Base-by-base conservation (phyloP, 2,797 vertebrate species). In the Danio choprae region DNA sequence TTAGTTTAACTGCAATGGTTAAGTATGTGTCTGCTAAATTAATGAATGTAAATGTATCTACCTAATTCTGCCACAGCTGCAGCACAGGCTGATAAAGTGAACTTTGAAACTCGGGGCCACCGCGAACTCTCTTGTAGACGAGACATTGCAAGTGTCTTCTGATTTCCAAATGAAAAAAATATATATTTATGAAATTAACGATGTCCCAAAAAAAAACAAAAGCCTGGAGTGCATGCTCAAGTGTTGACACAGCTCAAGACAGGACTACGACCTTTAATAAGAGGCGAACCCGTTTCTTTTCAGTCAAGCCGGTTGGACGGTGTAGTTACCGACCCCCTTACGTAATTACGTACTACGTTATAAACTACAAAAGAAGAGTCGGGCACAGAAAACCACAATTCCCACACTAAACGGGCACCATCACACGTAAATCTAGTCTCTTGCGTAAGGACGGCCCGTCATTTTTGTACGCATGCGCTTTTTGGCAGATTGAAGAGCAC, bases 61-160 rank as follows among this genome's bases (percentile, higher is more conserved):
- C 94, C 94, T 92, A 95, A 89, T 91, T 95, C 95, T 84, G 94
- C 95, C 87, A 94, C 92, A 64, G 91, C 85, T 15, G 94, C 95
- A 22, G 94, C 94, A 84, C 92, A 94, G 81, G 93, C 95, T 51
- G 95, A 95, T 83, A 95, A 86, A 11, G 88, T 82, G 88, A 95
- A 96, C 90, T 93, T 95, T 92, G 92, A 92, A 80, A 86, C 85
- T 70, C 87, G 89, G 77, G 94, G 94, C 90, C 93, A 94, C 88
- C 84, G 87, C 84, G 89, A 86, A 72, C 91, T 82, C 76, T 92
- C 89, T 71, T 68, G 22, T 16, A 40, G 18, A 70, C 74, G 41
- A 56, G 11, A 69, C 68, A 81, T 73, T 43, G 13, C 7, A 75
- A 16, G 40, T 38, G 22, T 74, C 55, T 16, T 51, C 72, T 46